Base-by-base conservation (phyloP, 2,797 vertebrate genomes). In the Nannoperca australis region DNA sequence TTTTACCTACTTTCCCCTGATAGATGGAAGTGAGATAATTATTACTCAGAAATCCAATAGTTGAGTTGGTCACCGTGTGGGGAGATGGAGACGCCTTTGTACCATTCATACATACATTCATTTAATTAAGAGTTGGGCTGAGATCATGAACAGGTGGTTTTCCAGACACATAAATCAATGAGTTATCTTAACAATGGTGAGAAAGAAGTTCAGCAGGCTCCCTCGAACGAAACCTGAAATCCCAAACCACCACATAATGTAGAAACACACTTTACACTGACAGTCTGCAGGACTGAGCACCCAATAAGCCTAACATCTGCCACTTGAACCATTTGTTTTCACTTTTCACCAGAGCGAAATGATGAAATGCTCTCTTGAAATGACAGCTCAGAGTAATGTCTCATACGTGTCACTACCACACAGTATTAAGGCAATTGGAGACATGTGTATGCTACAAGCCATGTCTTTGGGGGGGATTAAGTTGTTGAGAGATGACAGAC, bases 401-500 rank as follows among this genome's bases (percentile, higher is more conserved):
- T 85, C 42, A 65, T 47, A 45, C 1, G 1, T 10, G 27, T 78
- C 69, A 58, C 71, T 76, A 15, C 50, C 20, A 65, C 45, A 44
- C 54, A 51, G 72, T 51, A 78, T 75, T 81, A 38, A 70, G 70
- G 45, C 55, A 59, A 60, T 63, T 76, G 68, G 66, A 80, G 78
- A 67, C 62, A 54, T 63, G 49, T 75, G 74, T 58, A 61, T 22
- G 60, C 49, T 67, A 69, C 60, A 66, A 58, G 44, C 44, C 76
- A 50, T 73, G 62, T 85, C 58, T 88, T 80, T 22, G 47, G 59
- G 63, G 63, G 50, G 61, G 67, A 85, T 89, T 88, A 85, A 68
- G 63, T 76, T 85, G 73, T 68, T 79, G 55, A 79, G 73, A 79
- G 77, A 87, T 88, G 90, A 79, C 85, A 70, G 76, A 83, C 86